Percentiles rank a stretch among this genome's conserved stretches.
These are phyloP conservation scores for Plebejus melissa DNA, from an alignment of 2,888 invertebrate species.

Conservation along the genomic window DNA sequence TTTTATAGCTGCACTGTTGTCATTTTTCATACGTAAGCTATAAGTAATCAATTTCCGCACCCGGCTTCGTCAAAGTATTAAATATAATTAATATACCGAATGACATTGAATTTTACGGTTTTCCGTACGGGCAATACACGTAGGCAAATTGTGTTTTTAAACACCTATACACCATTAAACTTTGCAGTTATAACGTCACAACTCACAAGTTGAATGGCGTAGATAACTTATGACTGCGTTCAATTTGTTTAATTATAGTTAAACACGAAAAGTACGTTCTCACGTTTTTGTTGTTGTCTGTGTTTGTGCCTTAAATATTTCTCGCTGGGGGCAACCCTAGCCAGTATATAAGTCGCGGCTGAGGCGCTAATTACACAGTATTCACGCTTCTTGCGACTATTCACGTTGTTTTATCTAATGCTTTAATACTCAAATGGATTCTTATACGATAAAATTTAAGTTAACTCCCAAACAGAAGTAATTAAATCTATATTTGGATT, in stretches of 20 bases:
- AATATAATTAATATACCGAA: neutral
- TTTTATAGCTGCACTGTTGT: neutral
- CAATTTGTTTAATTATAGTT: constrained; percentile 4
- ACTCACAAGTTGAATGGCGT: neutral
- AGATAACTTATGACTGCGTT: constrained; percentile 6
- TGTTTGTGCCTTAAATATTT: neutral
- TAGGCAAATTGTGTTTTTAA: neutral
- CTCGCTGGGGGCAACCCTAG: constrained; percentile 39
- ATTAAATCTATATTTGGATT: neutral
- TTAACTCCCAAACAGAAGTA: neutral
- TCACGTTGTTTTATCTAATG: neutral
- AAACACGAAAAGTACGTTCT: constrained; percentile 9
- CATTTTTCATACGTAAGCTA: neutral
- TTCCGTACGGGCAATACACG: neutral
- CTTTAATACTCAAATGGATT: neutral
- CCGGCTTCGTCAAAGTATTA: neutral
- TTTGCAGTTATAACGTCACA: neutral
- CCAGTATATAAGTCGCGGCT: constrained; percentile 49
- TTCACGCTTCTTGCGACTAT: constrained; percentile 25
- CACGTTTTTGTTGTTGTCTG: neutral
- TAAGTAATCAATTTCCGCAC: neutral
- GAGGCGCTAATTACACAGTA: constrained; percentile 43
- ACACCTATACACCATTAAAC: neutral
- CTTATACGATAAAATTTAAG: neutral
- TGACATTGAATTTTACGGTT: constrained; percentile 8